Evolutionary conservation across 2,797 vertebrate genomes (phyloP).

Genomic region (Macropus fuliginosus): DNA sequence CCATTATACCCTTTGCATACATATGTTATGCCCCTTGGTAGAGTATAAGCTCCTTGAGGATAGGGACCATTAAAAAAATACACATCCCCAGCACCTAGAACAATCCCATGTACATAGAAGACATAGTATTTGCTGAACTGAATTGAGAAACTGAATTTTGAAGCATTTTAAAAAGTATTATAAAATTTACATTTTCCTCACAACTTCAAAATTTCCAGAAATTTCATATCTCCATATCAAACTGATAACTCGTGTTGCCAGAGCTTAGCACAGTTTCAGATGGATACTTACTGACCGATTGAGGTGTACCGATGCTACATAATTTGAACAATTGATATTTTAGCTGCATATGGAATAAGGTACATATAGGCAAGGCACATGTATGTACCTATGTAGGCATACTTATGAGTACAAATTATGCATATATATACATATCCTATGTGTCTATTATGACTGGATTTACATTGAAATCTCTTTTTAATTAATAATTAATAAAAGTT

Average conservation of each 20-base stretch:
- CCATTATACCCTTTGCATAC: background rate
- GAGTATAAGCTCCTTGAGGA: background rate
- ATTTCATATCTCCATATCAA: background rate
- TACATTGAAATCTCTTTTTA: background rate
- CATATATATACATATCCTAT: background rate
- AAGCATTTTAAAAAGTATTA: background rate
- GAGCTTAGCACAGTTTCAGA: background rate
- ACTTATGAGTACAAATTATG: background rate
- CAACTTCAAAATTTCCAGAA: background rate
- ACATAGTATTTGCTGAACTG: background rate
- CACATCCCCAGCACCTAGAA: background rate
- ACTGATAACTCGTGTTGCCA: background rate
- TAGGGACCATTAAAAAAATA: background rate
- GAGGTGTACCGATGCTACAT: background rate
- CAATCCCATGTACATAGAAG: background rate
- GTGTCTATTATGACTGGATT: background rate
- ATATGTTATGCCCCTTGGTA: background rate
- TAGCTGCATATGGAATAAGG: background rate
- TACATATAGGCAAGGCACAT: background rate
- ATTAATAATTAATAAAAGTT: background rate
- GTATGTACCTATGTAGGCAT: background rate
- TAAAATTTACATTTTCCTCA: background rate
- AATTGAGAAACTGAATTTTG: background rate
- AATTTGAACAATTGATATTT: background rate
- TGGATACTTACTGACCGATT: background rate